Percentiles rank a stretch among this genome's conserved stretches.
These are phyloP conservation scores for Tetragonula clypearis DNA, from an alignment of 1,140 invertebrate genomes.

Conservation along the genomic window DNA sequence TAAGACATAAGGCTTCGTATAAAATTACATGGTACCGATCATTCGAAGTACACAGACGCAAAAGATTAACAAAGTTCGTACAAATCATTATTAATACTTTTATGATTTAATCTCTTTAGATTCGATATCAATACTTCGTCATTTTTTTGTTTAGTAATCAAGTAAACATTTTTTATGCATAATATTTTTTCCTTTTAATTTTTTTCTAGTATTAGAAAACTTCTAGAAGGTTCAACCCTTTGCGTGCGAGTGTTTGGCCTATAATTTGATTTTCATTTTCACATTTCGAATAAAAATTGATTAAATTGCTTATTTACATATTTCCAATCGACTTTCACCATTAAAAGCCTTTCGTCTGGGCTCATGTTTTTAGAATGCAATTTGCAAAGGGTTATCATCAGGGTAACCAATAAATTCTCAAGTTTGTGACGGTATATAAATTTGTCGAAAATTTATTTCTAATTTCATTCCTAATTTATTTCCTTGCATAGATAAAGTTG, in stretches of 20 bases:
- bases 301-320: neutral
- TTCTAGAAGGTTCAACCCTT: neutral
- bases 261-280: neutral
- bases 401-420: slow-evolving; percentile 10
- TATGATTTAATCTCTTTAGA: neutral
- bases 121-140: neutral
- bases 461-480: too few relatives aligned
- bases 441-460: neutral
- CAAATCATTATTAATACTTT: neutral
- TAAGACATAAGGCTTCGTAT: slow-evolving; percentile 13
- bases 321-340: neutral
- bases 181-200: neutral
- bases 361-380: neutral
- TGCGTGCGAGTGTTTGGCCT: neutral
- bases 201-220: neutral
- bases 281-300: neutral
- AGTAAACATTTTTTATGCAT: too few relatives aligned
- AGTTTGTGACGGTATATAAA: neutral
- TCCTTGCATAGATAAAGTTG: too few relatives aligned
- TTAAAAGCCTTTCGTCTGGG: neutral
- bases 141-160: neutral
- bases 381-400: neutral
- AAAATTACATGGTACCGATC: slow-evolving; percentile 34
- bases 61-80: neutral
- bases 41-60: slow-evolving; percentile 25